phyloP scores from a whole-genome alignment of 2,113 vertebrate species.

The Sitta europaea region DNA sequence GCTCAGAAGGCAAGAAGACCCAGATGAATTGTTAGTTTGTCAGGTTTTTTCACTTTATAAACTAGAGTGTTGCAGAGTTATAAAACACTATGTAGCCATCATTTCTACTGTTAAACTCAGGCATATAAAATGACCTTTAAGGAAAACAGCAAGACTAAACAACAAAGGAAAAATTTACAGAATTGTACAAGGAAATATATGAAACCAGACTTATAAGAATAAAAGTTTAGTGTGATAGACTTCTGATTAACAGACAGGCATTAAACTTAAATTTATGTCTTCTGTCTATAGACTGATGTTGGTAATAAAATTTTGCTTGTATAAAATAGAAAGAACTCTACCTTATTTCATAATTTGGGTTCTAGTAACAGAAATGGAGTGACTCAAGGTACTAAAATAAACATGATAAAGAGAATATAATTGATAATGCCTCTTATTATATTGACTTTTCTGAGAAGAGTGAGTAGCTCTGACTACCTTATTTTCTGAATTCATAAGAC shows the following conservation, averaged over 20 bases:
- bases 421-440: not conserved
- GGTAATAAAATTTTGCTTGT: not conserved
- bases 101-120: not conserved
- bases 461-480: not conserved
- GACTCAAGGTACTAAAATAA: slow-evolving; percentile 5
- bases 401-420: not conserved
- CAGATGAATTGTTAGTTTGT: not conserved
- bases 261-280: not conserved
- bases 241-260: not conserved
- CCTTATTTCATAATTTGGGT: not conserved
- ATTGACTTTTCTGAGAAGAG: not conserved
- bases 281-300: not conserved
- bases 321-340: not conserved
- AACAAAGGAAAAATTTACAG: not conserved
- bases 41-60: not conserved
- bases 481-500: not conserved
- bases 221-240: not conserved
- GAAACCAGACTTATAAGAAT: not conserved
- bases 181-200: not conserved
- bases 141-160: not conserved
- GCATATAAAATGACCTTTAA: not conserved
- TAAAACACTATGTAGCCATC: not conserved
- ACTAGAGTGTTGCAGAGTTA: not conserved
- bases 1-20: slow-evolving; percentile 19
- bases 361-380: not conserved